Percentiles rank a stretch among this genome's conserved stretches.
phyloP scores from a whole-genome alignment of 2,797 vertebrate species.

The Betta splendens region DNA sequence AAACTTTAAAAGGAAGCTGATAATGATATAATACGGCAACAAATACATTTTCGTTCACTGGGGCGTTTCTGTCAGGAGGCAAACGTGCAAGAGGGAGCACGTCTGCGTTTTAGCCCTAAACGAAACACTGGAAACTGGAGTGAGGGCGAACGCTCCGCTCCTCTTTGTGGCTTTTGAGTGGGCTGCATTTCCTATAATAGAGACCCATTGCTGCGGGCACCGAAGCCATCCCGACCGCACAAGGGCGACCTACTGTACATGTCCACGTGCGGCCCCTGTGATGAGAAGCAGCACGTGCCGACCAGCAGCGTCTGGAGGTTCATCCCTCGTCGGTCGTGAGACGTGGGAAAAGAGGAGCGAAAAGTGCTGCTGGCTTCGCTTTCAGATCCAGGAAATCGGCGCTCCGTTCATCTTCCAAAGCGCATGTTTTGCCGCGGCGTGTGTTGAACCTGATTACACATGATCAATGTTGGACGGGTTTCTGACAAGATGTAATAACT shows the following conservation, averaged over 20 bases:
- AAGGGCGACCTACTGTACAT: constrained; percentile 65
- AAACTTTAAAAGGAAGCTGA: constrained; percentile 37
- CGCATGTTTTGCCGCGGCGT: constrained; percentile 57
- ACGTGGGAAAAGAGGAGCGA: constrained; percentile 34
- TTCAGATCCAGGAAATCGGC: constrained; percentile 23
- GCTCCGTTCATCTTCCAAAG: constrained; percentile 56
- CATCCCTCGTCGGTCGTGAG: neutral
- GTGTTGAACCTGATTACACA: constrained; percentile 62
- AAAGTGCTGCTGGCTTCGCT: constrained; percentile 33
- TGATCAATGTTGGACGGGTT: constrained; percentile 66
- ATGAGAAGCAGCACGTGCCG: constrained; percentile 45
- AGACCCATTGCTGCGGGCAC: constrained; percentile 48
- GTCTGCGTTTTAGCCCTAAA: constrained; percentile 39
- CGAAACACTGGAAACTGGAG: constrained; percentile 22
- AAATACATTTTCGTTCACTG: constrained; percentile 41
- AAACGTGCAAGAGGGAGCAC: constrained; percentile 29
- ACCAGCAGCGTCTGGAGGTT: constrained; percentile 7
- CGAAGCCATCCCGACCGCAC: constrained; percentile 34
- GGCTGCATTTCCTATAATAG: constrained; percentile 46
- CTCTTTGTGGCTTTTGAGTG: constrained; percentile 39
- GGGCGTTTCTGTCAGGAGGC: constrained; percentile 29
- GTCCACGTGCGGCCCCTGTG: constrained; percentile 39
- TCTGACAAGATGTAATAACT: constrained; percentile 69
- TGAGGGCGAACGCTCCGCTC: constrained; percentile 21
- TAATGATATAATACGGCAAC: constrained; percentile 30